Conservation (phyloP, 1,140 invertebrate species). For the Vollenhovia emeryi region DNA sequence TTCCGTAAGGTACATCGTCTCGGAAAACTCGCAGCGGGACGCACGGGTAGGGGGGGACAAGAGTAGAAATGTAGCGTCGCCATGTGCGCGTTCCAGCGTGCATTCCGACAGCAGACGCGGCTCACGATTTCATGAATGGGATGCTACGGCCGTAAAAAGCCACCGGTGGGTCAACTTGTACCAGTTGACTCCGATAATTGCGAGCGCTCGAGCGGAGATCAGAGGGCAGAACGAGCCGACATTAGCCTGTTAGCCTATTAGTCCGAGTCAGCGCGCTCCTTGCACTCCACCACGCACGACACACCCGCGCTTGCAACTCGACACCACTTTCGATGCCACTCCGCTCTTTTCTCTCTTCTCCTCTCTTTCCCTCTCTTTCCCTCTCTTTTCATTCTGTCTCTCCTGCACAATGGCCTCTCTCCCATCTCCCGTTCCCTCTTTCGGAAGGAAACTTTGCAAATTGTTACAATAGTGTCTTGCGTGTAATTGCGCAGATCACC, state of each 20-base stretch:
- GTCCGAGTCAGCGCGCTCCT: conserved; percentile 77
- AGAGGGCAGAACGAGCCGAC: conserved; percentile 80
- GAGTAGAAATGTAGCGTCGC: conserved; percentile 24
- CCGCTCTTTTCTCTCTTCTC: background rate
- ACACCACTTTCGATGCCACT: conserved; percentile 25
- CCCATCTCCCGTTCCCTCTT: background rate
- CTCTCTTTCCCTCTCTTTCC: background rate
- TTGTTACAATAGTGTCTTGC: background rate
- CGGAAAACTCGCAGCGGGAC: conserved; percentile 10
- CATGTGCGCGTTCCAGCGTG: conserved; percentile 50
- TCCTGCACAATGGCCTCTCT: background rate
- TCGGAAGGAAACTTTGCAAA: background rate
- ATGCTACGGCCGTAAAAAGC: conserved; percentile 68
- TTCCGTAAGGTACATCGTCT: conserved; percentile 6
- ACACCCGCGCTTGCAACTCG: conserved; percentile 47
- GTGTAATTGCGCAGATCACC: background rate
- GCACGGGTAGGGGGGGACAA: background rate
- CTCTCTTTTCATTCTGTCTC: background rate
- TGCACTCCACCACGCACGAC: conserved; percentile 61
- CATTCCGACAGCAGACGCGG: conserved; percentile 25
- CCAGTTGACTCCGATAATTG: conserved; percentile 83
- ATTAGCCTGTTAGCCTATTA: conserved; percentile 82
- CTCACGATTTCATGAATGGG: conserved; percentile 75
- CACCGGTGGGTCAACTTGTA: conserved; percentile 77
- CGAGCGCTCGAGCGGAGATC: conserved; percentile 73